Conservation (phyloP, 1,140 invertebrate genomes). For the Calosoma granatense region DNA sequence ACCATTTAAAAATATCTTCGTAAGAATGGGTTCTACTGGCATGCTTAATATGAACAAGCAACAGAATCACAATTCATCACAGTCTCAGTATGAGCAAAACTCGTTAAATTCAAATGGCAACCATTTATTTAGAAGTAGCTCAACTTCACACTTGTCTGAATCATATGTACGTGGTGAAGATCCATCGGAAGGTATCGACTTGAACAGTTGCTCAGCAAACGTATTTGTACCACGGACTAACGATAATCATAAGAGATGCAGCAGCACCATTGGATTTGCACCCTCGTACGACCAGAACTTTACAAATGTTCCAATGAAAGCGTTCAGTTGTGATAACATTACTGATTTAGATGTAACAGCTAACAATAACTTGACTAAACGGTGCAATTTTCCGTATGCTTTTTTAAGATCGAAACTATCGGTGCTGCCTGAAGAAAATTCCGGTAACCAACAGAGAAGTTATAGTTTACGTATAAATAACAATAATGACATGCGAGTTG, state of each 20-base stretch:
- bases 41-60: constrained; percentile 53
- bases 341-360: constrained; percentile 35
- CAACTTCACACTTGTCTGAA: constrained; percentile 57
- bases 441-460: constrained; percentile 37
- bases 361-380: constrained; percentile 37
- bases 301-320: constrained; percentile 41
- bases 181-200: constrained; percentile 63
- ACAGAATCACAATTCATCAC: constrained; percentile 37
- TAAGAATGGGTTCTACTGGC: constrained; percentile 63
- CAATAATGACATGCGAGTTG: not conserved
- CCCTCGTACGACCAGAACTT: constrained; percentile 28
- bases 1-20: constrained; percentile 61
- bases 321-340: constrained; percentile 53
- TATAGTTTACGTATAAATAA: constrained; percentile 17
- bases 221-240: constrained; percentile 15
- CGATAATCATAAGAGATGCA: constrained; percentile 16
- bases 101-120: constrained; percentile 36
- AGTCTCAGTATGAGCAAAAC: constrained; percentile 32
- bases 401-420: constrained; percentile 64
- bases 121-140: constrained; percentile 60
- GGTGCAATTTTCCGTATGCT: constrained; percentile 64
- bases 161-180: constrained; percentile 69
- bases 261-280: constrained; percentile 28
- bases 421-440: constrained; percentile 60
- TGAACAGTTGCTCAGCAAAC: constrained; percentile 34